Evolutionary conservation across 2,797 vertebrate species (phyloP).

Genomic region (Euphonia xanthogaster): DNA sequence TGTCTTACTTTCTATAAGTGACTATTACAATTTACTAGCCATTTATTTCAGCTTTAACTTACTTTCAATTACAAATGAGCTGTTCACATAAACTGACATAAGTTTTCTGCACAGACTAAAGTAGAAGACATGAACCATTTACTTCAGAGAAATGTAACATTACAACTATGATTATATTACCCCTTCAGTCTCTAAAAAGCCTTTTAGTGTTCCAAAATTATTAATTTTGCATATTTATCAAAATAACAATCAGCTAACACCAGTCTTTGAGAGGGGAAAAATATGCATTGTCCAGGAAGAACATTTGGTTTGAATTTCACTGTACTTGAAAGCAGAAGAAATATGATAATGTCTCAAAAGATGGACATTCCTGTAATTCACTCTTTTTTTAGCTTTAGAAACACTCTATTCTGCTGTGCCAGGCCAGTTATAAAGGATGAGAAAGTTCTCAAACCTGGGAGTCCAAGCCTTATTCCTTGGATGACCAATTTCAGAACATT

Average conservation of each 20-base stretch:
- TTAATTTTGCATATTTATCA: constrained; percentile 25
- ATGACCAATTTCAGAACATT: background rate
- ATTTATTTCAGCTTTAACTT: constrained; percentile 70
- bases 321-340: background rate
- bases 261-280: background rate
- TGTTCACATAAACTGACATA: constrained; percentile 68
- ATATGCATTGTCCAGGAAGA: background rate
- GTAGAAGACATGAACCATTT: constrained; percentile 59
- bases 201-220: constrained; percentile 27
- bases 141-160: constrained; percentile 44
- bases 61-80: constrained; percentile 70
- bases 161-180: constrained; percentile 51
- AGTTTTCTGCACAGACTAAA: constrained; percentile 67
- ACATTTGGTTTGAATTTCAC: background rate
- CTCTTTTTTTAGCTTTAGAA: background rate
- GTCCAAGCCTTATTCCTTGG: background rate
- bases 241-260: constrained; percentile 10
- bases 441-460: background rate
- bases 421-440: background rate
- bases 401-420: background rate
- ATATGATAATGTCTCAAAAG: background rate
- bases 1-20: constrained; percentile 49
- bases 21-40: constrained; percentile 61
- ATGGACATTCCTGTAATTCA: background rate
- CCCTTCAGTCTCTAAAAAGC: background rate